Conservation (phyloP, 2,113 vertebrate species). For the Oenanthe oenanthe region DNA sequence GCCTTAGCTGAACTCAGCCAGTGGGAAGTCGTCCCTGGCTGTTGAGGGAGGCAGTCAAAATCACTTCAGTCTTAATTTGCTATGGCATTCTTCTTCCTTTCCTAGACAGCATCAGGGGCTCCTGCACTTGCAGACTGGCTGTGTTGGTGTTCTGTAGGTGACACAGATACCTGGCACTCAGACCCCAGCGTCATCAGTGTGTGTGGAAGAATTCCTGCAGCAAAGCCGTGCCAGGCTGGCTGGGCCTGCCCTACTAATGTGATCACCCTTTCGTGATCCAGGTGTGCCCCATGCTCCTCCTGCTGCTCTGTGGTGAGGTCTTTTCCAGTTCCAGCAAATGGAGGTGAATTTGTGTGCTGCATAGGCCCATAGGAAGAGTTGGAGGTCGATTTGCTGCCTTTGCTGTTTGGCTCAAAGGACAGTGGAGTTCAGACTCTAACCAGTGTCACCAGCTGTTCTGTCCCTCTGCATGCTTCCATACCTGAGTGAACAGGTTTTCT, state of each 20-base stretch:
- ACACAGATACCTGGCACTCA: background rate
- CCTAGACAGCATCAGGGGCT: background rate
- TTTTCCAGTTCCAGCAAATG: background rate
- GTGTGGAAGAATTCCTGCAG: background rate
- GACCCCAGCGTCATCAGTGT: accelerated
- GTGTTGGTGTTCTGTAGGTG: accelerated
- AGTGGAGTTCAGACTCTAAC: background rate
- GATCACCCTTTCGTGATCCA: background rate
- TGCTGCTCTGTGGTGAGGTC: background rate
- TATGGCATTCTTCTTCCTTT: background rate
- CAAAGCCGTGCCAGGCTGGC: background rate
- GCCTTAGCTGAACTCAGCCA: background rate
- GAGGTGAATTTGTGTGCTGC: background rate
- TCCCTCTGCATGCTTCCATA: background rate
- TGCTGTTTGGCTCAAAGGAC: background rate
- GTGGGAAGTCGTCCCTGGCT: background rate
- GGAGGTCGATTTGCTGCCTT: background rate
- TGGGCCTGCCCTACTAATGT: background rate
- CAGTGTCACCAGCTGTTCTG: accelerated
- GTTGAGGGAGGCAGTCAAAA: background rate
- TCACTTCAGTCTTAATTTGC: background rate
- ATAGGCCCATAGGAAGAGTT: background rate
- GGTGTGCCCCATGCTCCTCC: background rate
- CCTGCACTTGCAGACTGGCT: background rate
- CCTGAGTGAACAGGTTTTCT: background rate